Percentiles rank a stretch among this genome's conserved stretches.
These are phyloP conservation scores for Seladonia tumulorum DNA, from an alignment of 2,888 invertebrate species.

Conservation along the genomic window DNA sequence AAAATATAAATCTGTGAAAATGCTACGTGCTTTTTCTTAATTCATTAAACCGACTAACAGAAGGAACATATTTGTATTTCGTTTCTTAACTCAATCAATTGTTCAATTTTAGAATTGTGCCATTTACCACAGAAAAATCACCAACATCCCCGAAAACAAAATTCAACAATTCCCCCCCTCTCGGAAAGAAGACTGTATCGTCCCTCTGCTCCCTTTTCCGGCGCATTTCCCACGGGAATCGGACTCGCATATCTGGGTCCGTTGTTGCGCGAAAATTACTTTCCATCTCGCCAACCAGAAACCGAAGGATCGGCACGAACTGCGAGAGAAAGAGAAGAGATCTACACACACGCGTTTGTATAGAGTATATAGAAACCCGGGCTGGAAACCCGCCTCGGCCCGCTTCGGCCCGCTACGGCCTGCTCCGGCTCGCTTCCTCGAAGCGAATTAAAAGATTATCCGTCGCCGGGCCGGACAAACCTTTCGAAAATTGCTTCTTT, in stretches of 20 bases:
- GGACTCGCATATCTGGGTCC: conserved; percentile 1
- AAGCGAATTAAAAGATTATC: conserved; percentile 71
- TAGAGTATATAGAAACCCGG: background rate
- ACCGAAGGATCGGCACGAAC: conserved; percentile 58
- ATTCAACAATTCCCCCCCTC: too few relatives aligned
- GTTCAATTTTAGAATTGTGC: too few relatives aligned
- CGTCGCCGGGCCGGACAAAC: conserved; percentile 62
- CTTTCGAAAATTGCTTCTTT: conserved; percentile 70
- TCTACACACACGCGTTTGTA: background rate
- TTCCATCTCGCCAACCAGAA: conserved; percentile 50
- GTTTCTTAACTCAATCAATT: too few relatives aligned
- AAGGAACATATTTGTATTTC: too few relatives aligned
- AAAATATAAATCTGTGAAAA: background rate
- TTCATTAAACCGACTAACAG: too few relatives aligned
- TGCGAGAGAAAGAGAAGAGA: background rate
- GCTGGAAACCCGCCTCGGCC: conserved; percentile 6
- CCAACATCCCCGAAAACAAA: too few relatives aligned
- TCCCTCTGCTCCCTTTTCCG: background rate
- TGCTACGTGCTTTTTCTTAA: background rate
- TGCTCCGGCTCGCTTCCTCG: conserved; percentile 54
- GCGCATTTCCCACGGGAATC: background rate
- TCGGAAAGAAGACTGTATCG: background rate
- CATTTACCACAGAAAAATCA: too few relatives aligned
- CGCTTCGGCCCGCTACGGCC: background rate
- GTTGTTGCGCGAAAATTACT: conserved; percentile 62